These are phyloP conservation scores for Heliconius ismenius DNA, from an alignment of 2,888 invertebrate genomes.

Conservation along the genomic window DNA sequence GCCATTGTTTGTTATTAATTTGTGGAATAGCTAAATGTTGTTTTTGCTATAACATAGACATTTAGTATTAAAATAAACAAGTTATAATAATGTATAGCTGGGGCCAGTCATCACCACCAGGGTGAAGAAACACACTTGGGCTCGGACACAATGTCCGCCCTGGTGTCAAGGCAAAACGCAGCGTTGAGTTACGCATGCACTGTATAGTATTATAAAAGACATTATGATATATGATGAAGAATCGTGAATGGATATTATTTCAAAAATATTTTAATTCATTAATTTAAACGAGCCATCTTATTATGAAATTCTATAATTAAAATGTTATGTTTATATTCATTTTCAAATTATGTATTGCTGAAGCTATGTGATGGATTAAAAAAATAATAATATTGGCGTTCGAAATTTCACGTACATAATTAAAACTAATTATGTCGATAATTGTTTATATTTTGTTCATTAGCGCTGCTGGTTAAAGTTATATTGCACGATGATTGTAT, in stretches of 20 bases:
- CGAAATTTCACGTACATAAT: neutral
- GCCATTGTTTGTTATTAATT: conserved; percentile 46
- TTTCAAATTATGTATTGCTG: conserved; percentile 4
- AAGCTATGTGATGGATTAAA: conserved; percentile 2
- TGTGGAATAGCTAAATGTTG: neutral
- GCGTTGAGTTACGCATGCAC: no score
- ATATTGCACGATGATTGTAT: no score
- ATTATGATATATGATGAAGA: no score
- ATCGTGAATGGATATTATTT: no score
- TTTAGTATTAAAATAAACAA: neutral
- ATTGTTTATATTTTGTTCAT: neutral
- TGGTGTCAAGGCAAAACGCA: no score
- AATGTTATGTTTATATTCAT: neutral
- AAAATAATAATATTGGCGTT: conserved; percentile 1
- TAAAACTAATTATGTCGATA: neutral
- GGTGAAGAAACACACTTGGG: no score
- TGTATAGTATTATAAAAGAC: no score
- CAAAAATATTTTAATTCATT: no score
- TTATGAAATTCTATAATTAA: neutral
- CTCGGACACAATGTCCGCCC: no score
- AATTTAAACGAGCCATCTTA: neutral
- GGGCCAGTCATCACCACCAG: no score
- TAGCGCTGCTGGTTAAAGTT: no score
- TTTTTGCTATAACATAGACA: neutral
- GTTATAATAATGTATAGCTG: neutral